Conservation (phyloP, 2,888 invertebrate species). For the Adelphocoris suturalis region DNA sequence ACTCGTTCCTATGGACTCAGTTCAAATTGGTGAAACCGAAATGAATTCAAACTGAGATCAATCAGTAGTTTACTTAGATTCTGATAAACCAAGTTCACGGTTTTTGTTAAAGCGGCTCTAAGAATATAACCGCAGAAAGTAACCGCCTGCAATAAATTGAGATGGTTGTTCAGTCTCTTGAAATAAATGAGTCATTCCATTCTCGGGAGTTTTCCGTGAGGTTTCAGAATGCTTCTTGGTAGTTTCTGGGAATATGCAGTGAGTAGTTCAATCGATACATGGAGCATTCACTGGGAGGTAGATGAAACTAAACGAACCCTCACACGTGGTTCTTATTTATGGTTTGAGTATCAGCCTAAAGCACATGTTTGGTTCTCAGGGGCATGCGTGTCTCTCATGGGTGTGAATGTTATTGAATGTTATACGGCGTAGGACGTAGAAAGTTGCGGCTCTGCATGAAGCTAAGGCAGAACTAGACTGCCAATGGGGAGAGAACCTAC, state of each 20-base stretch:
- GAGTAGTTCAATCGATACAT: neutral
- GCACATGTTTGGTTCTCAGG: slow-evolving; percentile 24
- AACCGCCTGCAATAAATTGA: too few species aligned
- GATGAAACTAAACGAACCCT: slow-evolving; percentile 21
- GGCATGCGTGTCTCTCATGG: slow-evolving; percentile 35
- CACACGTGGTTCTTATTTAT: slow-evolving; percentile 46
- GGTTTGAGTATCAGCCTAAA: slow-evolving; percentile 17
- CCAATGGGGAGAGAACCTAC: too few species aligned
- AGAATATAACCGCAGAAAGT: too few species aligned
- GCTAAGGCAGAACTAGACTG: neutral
- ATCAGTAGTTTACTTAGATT: too few species aligned
- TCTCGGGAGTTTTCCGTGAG: neutral
- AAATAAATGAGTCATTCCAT: neutral
- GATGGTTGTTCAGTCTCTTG: neutral
- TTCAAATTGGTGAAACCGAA: too few species aligned
- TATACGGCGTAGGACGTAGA: neutral
- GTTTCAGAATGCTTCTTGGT: neutral
- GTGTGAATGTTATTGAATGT: slow-evolving; percentile 28
- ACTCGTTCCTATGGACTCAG: too few species aligned
- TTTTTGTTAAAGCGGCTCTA: too few species aligned
- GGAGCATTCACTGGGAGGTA: neutral
- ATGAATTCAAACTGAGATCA: too few species aligned
- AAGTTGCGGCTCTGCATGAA: slow-evolving; percentile 1
- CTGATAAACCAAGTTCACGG: too few species aligned
- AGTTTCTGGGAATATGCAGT: neutral